Evolutionary conservation across 2,797 vertebrate genomes (phyloP).

Genomic region (Cryptoprocta ferox): DNA sequence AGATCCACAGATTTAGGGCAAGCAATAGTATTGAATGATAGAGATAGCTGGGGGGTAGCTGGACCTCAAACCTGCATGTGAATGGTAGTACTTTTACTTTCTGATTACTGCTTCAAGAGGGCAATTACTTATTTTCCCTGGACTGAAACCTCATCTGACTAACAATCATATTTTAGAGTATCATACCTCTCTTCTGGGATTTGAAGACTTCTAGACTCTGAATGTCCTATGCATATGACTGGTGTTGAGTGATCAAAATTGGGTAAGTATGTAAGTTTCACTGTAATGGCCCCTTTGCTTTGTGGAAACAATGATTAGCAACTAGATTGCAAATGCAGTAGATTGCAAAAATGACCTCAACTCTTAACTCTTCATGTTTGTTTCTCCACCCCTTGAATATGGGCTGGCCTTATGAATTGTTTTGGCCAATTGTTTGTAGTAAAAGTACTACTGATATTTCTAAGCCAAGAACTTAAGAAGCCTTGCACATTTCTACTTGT

Average conservation of each 20-base stretch:
- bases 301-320: neutral
- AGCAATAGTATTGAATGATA: neutral
- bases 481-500: neutral
- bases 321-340: neutral
- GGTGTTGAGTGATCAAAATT: neutral
- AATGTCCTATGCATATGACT: neutral
- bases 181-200: neutral
- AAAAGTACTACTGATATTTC: neutral
- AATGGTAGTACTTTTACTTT: neutral
- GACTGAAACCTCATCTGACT: neutral
- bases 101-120: neutral
- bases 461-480: neutral
- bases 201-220: neutral
- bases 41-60: neutral
- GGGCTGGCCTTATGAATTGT: neutral
- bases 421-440: neutral
- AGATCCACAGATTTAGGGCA: neutral
- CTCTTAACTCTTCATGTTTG: neutral
- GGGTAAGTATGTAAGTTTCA: neutral
- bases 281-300: neutral
- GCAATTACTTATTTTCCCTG: neutral
- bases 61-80: neutral
- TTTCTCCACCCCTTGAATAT: neutral
- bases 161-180: neutral
- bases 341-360: neutral